Conservation (phyloP, 37 sponge, comb jelly and placozoan species). For the Axinella damicornis region DNA sequence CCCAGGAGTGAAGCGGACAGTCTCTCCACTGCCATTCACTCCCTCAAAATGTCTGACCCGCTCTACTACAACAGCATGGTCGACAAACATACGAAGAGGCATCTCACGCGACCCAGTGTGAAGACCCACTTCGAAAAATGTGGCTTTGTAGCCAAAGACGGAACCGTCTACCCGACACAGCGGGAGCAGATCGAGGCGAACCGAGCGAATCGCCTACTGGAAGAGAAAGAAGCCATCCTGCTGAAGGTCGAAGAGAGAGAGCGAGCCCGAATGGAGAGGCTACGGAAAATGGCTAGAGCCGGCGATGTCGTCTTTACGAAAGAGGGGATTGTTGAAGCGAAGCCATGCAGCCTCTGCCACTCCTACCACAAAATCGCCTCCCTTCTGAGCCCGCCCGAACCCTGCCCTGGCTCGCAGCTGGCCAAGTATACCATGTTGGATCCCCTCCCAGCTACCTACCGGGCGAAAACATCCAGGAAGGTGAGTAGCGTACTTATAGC, state of each 20-base stretch:
- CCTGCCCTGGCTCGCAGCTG: constrained; percentile 7
- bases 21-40: too few relatives aligned
- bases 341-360: background rate
- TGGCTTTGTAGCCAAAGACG: constrained; percentile 32
- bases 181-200: constrained; percentile 21
- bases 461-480: background rate
- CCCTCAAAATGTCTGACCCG: background rate
- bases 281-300: background rate
- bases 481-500: background rate
- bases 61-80: constrained; percentile 50
- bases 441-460: too few relatives aligned
- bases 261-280: constrained; percentile 6
- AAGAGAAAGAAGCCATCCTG: constrained; percentile 30
- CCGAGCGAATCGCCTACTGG: constrained; percentile 2
- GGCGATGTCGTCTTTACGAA: background rate
- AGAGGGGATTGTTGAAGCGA: constrained; percentile 8
- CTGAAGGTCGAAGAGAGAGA: constrained; percentile 19
- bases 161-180: constrained; percentile 5
- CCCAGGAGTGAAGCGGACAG: too few relatives aligned
- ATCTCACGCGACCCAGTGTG: constrained; percentile 11
- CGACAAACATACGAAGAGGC: constrained; percentile 40
- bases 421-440: background rate
- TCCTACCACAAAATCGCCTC: constrained; percentile 20
- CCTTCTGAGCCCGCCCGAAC: background rate
- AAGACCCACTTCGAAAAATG: constrained; percentile 21